Evolutionary conservation across 2,888 invertebrate genomes (phyloP).

Genomic region (Cataglyphis altisquamis): DNA sequence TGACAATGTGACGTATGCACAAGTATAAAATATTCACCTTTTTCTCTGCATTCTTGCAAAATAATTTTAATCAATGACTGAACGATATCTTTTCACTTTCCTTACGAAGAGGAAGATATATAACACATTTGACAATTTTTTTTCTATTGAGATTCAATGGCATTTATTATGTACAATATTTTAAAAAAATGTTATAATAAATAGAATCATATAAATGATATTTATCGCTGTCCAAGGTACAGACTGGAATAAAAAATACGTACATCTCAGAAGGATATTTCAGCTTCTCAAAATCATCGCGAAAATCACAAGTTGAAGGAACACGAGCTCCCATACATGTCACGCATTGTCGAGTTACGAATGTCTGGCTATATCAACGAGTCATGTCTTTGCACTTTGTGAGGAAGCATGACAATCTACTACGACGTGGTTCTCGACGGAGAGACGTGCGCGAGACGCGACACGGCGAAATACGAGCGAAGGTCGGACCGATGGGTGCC

Average conservation of each 20-base stretch:
- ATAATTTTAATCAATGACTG: constrained; percentile 53
- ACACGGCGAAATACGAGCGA: constrained; percentile 56
- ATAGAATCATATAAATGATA: background rate
- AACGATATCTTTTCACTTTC: background rate
- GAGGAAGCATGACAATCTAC: background rate
- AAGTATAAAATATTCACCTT: constrained; percentile 59
- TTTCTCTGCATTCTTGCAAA: constrained; percentile 29
- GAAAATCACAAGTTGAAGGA: constrained; percentile 29
- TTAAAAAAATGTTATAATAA: background rate
- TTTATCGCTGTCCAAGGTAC: background rate
- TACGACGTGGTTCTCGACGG: constrained; percentile 26
- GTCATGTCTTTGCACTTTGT: constrained; percentile 27
- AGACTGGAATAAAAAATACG: background rate
- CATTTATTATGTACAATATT: background rate
- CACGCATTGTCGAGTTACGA: constrained; percentile 12
- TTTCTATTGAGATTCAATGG: background rate
- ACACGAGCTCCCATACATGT: constrained; percentile 48
- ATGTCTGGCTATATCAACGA: constrained; percentile 19
- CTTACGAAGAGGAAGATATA: background rate
- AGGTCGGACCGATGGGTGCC: constrained; percentile 65
- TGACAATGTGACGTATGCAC: constrained; percentile 51
- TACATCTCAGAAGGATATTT: background rate
- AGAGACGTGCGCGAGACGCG: constrained; percentile 45
- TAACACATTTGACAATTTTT: background rate
- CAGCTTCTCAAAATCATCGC: background rate